Evolutionary conservation across 2,797 vertebrate genomes (phyloP).

Genomic region (Lemur catta): DNA sequence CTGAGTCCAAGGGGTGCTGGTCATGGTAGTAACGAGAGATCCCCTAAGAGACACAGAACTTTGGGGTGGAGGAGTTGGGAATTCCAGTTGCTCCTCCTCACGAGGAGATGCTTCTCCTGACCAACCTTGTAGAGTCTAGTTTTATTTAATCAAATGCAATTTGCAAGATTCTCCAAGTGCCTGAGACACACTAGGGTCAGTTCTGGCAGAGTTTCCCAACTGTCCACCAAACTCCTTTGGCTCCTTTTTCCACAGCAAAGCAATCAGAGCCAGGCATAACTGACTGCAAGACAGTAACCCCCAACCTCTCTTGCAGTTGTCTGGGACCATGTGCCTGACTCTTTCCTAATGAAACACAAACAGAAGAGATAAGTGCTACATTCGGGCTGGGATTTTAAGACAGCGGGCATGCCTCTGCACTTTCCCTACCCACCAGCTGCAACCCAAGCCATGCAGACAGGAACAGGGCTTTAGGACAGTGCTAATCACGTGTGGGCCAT

Average conservation of each 20-base stretch:
- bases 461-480: neutral
- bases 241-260: neutral
- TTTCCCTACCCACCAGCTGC: neutral
- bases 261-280: neutral
- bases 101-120: neutral
- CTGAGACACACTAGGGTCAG: neutral
- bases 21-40: neutral
- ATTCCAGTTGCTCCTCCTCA: neutral
- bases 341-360: neutral
- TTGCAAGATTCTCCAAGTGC: neutral
- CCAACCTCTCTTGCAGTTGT: neutral
- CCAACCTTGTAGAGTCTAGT: neutral
- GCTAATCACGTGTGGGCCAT: accelerated
- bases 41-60: neutral
- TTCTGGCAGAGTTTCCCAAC: neutral
- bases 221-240: too few species aligned
- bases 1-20: neutral
- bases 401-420: neutral
- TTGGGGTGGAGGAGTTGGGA: neutral
- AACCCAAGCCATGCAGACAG: neutral
- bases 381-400: neutral
- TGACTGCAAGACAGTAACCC: neutral
- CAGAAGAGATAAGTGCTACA: neutral
- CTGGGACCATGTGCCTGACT: neutral
- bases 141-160: neutral